These are phyloP conservation scores for Procavia capensis DNA, from an alignment of 2,113 vertebrate species.

Conservation along the genomic window DNA sequence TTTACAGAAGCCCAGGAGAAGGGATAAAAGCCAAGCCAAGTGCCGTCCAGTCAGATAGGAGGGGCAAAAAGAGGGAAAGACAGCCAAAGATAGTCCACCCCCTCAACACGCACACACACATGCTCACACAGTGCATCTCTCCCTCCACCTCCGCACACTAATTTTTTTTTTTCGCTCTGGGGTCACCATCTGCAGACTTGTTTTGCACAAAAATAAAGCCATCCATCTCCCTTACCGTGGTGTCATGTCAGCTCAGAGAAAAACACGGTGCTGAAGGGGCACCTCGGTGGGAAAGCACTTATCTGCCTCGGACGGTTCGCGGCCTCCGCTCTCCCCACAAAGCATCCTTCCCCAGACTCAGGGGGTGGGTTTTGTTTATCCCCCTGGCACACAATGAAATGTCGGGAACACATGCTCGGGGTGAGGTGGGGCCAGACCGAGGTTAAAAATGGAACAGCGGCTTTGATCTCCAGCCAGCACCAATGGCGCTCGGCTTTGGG, in stretches of 20 bases:
- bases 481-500: conserved; percentile 81
- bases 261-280: conserved; percentile 74
- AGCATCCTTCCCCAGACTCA: conserved; percentile 85
- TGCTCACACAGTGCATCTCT: neutral
- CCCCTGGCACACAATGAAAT: conserved; percentile 90
- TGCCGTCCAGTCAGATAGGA: too few relatives aligned
- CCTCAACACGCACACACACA: neutral
- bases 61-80: neutral
- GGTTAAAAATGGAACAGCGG: conserved; percentile 87
- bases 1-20: neutral
- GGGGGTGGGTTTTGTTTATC: conserved; percentile 90
- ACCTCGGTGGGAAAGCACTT: conserved; percentile 82
- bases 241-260: conserved; percentile 83
- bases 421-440: conserved; percentile 86
- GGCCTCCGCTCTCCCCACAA: conserved; percentile 80
- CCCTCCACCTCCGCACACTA: neutral
- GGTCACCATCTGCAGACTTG: conserved; percentile 80
- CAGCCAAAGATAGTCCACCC: neutral
- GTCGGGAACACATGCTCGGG: conserved; percentile 87
- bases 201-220: conserved; percentile 84
- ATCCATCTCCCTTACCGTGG: conserved; percentile 81
- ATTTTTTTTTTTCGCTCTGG: conserved; percentile 8
- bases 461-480: conserved; percentile 89
- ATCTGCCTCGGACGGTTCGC: conserved; percentile 78
- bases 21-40: too few relatives aligned